Percentiles rank a stretch among this genome's conserved stretches.
Evolutionary conservation across 2,113 vertebrate species (phyloP).

Genomic region (Numenius arquata): DNA sequence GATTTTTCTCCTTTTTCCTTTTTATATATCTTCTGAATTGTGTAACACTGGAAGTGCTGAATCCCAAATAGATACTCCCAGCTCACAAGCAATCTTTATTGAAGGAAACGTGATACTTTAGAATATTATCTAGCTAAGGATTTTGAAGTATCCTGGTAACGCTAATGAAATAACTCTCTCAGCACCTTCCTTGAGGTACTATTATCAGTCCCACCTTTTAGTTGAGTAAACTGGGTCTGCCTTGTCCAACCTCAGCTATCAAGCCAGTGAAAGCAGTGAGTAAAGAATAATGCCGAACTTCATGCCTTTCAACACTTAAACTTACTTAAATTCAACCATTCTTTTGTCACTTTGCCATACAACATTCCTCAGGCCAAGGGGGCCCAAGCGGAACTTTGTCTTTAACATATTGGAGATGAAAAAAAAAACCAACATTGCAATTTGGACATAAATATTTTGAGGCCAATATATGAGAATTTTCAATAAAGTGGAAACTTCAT

Average conservation of each 20-base stretch:
- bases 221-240: neutral
- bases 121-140: neutral
- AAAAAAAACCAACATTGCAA: neutral
- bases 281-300: neutral
- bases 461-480: neutral
- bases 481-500: neutral
- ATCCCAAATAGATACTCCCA: neutral
- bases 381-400: neutral
- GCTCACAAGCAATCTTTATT: neutral
- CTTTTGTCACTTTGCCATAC: neutral
- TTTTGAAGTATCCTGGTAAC: neutral
- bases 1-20: neutral
- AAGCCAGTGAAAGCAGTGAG: neutral
- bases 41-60: neutral
- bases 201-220: neutral
- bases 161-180: conserved; percentile 13
- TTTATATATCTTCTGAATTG: neutral
- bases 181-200: neutral
- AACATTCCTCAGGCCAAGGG: neutral
- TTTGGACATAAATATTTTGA: neutral
- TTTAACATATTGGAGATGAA: neutral
- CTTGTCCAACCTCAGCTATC: neutral
- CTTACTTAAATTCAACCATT: neutral
- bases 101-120: neutral
- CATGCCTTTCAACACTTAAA: neutral